Percentiles rank a stretch among this genome's conserved stretches.
These are phyloP conservation scores for Nothocercus nigrocapillus DNA, from an alignment of 2,113 vertebrate species.

Conservation along the genomic window DNA sequence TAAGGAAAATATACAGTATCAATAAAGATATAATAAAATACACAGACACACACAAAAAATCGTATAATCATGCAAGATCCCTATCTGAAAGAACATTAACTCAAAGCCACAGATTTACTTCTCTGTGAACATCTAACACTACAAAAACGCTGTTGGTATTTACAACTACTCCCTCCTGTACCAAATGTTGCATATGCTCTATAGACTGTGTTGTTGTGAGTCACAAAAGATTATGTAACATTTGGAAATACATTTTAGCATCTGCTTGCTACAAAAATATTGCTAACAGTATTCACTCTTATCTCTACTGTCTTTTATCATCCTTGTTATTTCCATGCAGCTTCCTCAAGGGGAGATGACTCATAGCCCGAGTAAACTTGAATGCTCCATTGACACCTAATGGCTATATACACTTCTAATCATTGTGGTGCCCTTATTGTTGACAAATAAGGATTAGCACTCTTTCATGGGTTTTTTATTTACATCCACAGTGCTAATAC, in stretches of 20 bases:
- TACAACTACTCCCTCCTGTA: not conserved
- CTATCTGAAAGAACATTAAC: not conserved
- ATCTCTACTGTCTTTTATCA: conserved; percentile 48
- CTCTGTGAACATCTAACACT: not conserved
- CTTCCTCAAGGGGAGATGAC: conserved; percentile 50
- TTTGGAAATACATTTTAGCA: conserved; percentile 50
- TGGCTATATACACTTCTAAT: conserved; percentile 7
- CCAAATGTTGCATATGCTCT: conserved; percentile 26
- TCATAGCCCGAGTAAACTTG: not conserved
- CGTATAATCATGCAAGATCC: not conserved
- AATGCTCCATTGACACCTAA: not conserved
- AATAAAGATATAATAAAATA: not conserved
- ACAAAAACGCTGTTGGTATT: conserved; percentile 28
- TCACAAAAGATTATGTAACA: conserved; percentile 46
- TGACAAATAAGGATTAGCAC: not conserved
- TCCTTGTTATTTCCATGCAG: conserved; percentile 30
- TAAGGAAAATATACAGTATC: not conserved
- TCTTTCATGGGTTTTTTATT: not conserved
- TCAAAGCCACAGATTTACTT: not conserved
- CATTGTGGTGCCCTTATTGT: not conserved
- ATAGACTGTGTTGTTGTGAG: conserved; percentile 6
- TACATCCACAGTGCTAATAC: not conserved
- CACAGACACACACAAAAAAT: not conserved
- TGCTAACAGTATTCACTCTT: conserved; percentile 15
- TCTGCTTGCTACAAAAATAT: conserved; percentile 41